Evolutionary conservation across 2,797 vertebrate genomes (phyloP).

Genomic region (Sebastolobus alascanus): DNA sequence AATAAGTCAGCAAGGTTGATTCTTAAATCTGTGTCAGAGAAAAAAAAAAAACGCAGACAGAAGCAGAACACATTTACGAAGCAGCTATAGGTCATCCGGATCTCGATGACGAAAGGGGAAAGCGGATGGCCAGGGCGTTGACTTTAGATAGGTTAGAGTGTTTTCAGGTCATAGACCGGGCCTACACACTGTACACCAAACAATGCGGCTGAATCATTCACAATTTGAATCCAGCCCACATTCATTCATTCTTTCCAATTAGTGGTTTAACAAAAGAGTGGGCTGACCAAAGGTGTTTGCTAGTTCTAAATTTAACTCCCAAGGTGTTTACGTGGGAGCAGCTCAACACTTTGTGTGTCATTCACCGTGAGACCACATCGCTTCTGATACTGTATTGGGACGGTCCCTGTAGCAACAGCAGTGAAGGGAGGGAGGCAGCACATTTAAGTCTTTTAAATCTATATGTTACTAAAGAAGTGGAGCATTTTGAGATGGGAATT

Average conservation of each 20-base stretch:
- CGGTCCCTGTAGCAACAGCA: constrained; percentile 60
- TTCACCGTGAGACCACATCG: constrained; percentile 50
- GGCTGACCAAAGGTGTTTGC: constrained; percentile 59
- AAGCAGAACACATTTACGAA: constrained; percentile 21
- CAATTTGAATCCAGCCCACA: constrained; percentile 39
- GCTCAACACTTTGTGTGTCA: constrained; percentile 61
- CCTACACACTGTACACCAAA: constrained; percentile 68
- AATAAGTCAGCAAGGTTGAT: constrained; percentile 16
- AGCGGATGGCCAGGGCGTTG: constrained; percentile 25
- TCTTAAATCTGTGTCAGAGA: constrained; percentile 36
- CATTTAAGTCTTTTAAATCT: constrained; percentile 6
- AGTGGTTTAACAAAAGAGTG: constrained; percentile 65
- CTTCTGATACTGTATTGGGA: constrained; percentile 64
- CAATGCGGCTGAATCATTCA: constrained; percentile 62
- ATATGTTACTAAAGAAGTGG: constrained; percentile 14
- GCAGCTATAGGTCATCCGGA: constrained; percentile 22
- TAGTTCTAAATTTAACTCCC: constrained; percentile 74
- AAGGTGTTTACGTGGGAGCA: constrained; percentile 71
- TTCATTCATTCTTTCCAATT: constrained; percentile 77
- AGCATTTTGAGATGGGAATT: background rate
- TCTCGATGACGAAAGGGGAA: constrained; percentile 50
- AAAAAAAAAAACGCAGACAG: constrained; percentile 24
- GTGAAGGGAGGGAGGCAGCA: constrained; percentile 11
- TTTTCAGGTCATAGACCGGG: constrained; percentile 65
- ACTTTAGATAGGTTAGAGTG: constrained; percentile 27